Base-by-base conservation (phyloP, 1,140 invertebrate species). In the Neelides sp. region DNA sequence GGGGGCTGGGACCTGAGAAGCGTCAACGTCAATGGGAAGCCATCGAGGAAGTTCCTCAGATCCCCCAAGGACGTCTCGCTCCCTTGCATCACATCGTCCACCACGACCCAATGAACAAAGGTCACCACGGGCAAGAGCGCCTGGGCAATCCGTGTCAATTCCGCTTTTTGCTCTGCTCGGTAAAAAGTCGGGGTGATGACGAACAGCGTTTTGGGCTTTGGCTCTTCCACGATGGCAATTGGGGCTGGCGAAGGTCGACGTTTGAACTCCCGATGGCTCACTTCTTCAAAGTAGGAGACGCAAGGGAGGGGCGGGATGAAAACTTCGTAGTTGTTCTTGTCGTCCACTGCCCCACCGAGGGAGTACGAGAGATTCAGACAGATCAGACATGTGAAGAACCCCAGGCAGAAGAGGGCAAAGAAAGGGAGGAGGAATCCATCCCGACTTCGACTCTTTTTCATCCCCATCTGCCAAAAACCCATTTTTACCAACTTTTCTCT, bases 171-270 rank as follows among this genome's bases (percentile, higher is more conserved):
- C 42, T 61, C 59, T 1, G 59, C 55, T 37, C 59, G 37, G 40
- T 57, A 55, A 43, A 58, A 61, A 28, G 59, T 61, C 5, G 59
- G 59, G 3, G 59, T 61, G 2, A 61, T 51, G n/a, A 61, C 48
- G 24, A 45, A 61, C 28, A 47, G 30, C 2, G 45, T 47, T 8
- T 28, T 19, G 3, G 30, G 26, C 17, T 24, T 13, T 4, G 42
- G 32, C 3, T 3, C 22, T 13, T 28, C n/a, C n/a, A n/a, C n/a
- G n/a, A n/a, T n/a, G n/a, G n/a, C n/a, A n/a, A n/a, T n/a, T n/a
- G n/a, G n/a, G n/a, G n/a, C n/a, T n/a, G n/a, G n/a, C n/a, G n/a
- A n/a, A n/a, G n/a, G n/a, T n/a, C n/a, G n/a, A n/a, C n/a, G n/a
- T n/a, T n/a, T n/a, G n/a, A n/a, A n/a, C n/a, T n/a, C n/a, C n/a